Evolutionary conservation across 2,797 vertebrate genomes (phyloP).

Genomic region (Betta splendens): DNA sequence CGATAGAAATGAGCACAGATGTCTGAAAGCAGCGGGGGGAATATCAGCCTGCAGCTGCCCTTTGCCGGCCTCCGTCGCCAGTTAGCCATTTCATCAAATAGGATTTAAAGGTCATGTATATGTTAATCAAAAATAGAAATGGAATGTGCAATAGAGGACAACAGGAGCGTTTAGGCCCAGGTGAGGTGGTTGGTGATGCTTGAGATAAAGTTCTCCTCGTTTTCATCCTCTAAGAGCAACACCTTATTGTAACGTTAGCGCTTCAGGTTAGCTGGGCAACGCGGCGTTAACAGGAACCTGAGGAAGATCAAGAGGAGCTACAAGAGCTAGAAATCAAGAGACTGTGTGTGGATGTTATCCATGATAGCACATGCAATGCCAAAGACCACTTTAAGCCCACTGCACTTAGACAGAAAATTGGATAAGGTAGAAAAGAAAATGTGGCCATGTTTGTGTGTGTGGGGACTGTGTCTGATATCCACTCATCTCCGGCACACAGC

Average conservation of each 20-base stretch:
- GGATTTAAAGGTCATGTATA: slow-evolving; percentile 46
- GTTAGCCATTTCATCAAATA: slow-evolving; percentile 3
- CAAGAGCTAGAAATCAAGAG: slow-evolving; percentile 37
- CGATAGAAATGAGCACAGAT: slow-evolving; percentile 6
- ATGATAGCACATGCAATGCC: slow-evolving; percentile 34
- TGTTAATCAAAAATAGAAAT: slow-evolving; percentile 18
- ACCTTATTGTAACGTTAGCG: too few species aligned
- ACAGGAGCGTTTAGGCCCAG: slow-evolving; percentile 17
- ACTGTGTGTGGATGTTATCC: slow-evolving; percentile 43
- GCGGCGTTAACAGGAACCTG: slow-evolving; percentile 18
- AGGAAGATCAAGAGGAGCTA: slow-evolving; percentile 23
- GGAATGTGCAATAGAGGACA: slow-evolving; percentile 8
- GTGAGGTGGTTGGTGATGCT: slow-evolving; percentile 29
- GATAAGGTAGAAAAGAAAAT: slow-evolving; percentile 17
- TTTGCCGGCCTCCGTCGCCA: slow-evolving; percentile 35
- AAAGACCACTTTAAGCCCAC: slow-evolving; percentile 51
- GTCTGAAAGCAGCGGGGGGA: slow-evolving; percentile 1
- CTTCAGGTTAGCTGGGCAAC: slow-evolving; percentile 2
- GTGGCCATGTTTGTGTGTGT: not conserved
- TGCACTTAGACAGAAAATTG: slow-evolving; percentile 47
- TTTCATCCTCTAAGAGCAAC: slow-evolving; percentile 20
- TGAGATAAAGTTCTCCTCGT: slow-evolving; percentile 14
- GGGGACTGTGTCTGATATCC: slow-evolving; percentile 64
- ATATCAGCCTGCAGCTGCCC: slow-evolving; percentile 35
- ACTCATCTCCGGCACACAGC: slow-evolving; percentile 67